Conservation (phyloP, 1,140 invertebrate species). For the Liolophura sinensis region DNA sequence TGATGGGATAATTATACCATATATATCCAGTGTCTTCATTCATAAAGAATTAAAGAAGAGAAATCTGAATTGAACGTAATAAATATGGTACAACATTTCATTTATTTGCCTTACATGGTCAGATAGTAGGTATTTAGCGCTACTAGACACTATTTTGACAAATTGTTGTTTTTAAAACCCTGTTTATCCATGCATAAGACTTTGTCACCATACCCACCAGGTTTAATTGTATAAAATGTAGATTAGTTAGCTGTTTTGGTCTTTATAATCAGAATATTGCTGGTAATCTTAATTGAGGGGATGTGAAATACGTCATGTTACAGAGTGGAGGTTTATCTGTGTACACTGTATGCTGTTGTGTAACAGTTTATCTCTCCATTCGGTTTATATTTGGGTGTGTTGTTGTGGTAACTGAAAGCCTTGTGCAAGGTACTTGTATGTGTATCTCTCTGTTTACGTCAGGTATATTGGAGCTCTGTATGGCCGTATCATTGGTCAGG, state of each 20-base stretch:
- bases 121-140: not conserved
- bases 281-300: no score
- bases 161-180: no score
- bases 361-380: not conserved
- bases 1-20: no score
- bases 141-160: no score
- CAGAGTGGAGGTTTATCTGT: not conserved
- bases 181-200: no score
- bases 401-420: not conserved
- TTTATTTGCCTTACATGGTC: not conserved
- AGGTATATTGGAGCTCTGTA: conserved; percentile 59
- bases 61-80: not conserved
- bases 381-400: not conserved
- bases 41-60: no score
- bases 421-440: not conserved
- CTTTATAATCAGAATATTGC: no score
- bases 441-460: conserved; percentile 8
- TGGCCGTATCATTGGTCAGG: conserved; percentile 57
- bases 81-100: not conserved
- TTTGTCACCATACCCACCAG: no score
- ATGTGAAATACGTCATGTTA: no score
- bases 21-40: no score
- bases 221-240: no score
- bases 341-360: not conserved
- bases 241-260: no score